Evolutionary conservation across 2,888 invertebrate species (phyloP), one percentile per base, ranked within the genome.

Genomic region (Volucella zonaria): DNA sequence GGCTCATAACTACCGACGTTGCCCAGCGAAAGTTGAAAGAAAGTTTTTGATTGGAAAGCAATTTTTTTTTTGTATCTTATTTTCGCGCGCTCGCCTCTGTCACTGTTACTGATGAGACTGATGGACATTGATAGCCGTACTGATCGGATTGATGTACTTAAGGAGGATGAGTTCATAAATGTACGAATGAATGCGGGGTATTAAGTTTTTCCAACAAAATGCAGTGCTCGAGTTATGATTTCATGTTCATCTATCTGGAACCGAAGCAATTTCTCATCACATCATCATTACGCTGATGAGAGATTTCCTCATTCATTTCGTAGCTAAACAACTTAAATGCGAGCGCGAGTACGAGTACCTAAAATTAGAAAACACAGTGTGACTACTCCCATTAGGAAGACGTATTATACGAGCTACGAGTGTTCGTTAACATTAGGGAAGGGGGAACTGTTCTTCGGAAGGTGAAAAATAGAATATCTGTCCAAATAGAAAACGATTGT

Each of bases 21-120:
- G 52, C 68, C 31, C 73, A 77, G 85, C 76, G 85, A 85, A 85
- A 85, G 85, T 81, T 81, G 85, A 81, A 85, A 85, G 85, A 85
- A 85, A 85, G 81, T 85, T 81, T 85, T 45, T 31, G 47, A 67
- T 75, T 80, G 75, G 80, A 83, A 75, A 75, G 80, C 79, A 71
- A 74, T 80, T 80, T 71, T 80, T 31, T 31, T 31, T 31, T 31
- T 31, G 0, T 2, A 31, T 6, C 31, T 31, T 31, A 31, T 31
- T 6, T 66, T 68, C 8, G 56, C 79, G 64, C 66, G 67, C 58
- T 43, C 59, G 14, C 31, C 38, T 18, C 10, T 14, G 8, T 15
- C 66, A 40, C 31, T 31, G 31, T 6, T 31, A 31, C 31, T 31
- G 31, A 31, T 31, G 31, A 31, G 31, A 68, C 51, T 23, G 56